phyloP scores from a whole-genome alignment of 2,797 vertebrate genomes.

The Clangula hyemalis region DNA sequence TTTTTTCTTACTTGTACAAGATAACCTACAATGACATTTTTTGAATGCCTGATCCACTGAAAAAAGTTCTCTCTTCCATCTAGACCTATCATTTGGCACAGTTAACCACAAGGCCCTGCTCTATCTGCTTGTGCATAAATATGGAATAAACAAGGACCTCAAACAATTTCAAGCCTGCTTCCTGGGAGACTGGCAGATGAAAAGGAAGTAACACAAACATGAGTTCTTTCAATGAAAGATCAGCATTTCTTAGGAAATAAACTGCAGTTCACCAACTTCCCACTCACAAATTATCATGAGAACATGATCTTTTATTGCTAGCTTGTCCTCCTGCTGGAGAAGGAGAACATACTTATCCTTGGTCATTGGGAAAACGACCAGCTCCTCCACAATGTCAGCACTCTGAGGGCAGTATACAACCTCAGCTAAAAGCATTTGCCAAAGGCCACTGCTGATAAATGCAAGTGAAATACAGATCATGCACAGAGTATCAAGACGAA shows the following conservation, averaged over 20 bases:
- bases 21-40: background rate
- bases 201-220: background rate
- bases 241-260: background rate
- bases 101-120: background rate
- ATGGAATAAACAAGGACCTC: background rate
- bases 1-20: too few relatives aligned
- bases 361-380: background rate
- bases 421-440: background rate
- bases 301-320: background rate
- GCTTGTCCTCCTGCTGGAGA: background rate
- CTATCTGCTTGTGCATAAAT: background rate
- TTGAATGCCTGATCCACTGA: background rate
- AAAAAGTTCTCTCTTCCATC: background rate
- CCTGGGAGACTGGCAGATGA: background rate
- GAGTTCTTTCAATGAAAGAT: background rate
- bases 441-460: background rate
- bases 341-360: background rate
- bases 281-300: fast-evolving
- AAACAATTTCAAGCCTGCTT: background rate
- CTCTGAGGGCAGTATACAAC: background rate
- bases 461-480: background rate
- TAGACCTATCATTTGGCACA: background rate
- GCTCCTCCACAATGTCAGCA: background rate
- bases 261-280: background rate
- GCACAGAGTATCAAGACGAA: background rate